These are phyloP conservation scores for Trematomus loennbergii DNA, from an alignment of 2,113 vertebrate genomes.

Conservation along the genomic window DNA sequence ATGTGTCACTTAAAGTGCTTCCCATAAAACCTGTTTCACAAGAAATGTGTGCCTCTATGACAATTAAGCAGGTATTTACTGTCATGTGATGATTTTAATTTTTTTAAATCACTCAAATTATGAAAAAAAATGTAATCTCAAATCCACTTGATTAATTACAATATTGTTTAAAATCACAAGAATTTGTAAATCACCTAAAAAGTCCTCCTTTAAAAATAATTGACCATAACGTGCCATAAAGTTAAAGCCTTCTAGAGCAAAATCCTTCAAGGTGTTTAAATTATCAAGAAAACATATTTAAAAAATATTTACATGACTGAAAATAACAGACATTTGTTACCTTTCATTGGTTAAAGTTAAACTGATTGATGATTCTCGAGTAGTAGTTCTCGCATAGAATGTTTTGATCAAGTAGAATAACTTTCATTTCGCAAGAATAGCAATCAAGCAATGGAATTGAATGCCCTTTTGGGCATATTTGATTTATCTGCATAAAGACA, in stretches of 20 bases:
- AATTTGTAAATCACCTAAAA: background rate
- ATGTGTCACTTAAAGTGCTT: background rate
- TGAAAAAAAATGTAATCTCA: background rate
- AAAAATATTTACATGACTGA: too few species aligned
- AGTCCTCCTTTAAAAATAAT: background rate
- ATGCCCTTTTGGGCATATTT: background rate
- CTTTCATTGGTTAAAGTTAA: too few species aligned
- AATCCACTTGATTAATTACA: background rate
- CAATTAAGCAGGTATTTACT: background rate
- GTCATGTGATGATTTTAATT: too few species aligned
- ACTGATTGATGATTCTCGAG: background rate
- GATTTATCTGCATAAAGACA: too few species aligned
- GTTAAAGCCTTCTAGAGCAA: background rate
- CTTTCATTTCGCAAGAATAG: background rate
- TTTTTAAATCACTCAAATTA: background rate
- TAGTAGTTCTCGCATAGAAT: too few species aligned
- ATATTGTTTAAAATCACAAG: slow-evolving; percentile 1
- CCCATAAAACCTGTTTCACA: slow-evolving; percentile 16
- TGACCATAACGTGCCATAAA: background rate
- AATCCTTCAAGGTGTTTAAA: background rate
- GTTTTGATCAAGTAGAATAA: too few species aligned
- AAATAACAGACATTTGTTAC: background rate
- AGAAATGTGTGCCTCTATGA: background rate
- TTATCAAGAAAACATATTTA: too few species aligned
- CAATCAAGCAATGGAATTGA: background rate